Conservation (phyloP, 2,888 invertebrate genomes). For the Drosophila paracracens region DNA sequence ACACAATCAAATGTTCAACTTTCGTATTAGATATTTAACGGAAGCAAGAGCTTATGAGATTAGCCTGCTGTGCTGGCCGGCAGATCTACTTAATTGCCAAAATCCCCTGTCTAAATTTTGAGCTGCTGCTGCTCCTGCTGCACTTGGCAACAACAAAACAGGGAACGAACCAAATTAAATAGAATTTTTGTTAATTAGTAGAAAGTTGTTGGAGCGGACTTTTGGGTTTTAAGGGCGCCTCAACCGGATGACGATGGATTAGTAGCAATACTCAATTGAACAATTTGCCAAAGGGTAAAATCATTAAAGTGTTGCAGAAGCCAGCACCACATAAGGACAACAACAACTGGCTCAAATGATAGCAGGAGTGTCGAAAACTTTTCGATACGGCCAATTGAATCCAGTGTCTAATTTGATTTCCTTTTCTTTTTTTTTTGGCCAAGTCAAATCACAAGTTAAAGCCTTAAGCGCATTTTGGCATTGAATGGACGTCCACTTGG, state of each 20-base stretch:
- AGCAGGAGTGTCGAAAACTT: conserved; percentile 28
- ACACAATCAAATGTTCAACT: conserved; percentile 29
- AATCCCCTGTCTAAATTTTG: conserved; percentile 26
- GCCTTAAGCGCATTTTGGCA: conserved; percentile 56
- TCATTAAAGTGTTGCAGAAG: conserved; percentile 12
- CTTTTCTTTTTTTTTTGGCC: not conserved
- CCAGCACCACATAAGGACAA: not conserved
- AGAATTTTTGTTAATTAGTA: conserved; percentile 63
- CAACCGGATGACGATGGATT: conserved; percentile 59
- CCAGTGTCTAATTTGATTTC: conserved; percentile 8
- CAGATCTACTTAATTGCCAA: conserved; percentile 40
- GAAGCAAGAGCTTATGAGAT: conserved; percentile 40
- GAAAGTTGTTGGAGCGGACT: conserved; percentile 30
- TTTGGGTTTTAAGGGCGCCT: conserved; percentile 27
- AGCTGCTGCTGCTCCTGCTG: conserved; percentile 19
- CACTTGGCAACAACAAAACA: conserved; percentile 17
- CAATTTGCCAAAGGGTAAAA: conserved; percentile 18
- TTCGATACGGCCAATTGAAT: conserved; percentile 19
- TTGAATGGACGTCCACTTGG: conserved; percentile 61
- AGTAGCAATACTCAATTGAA: conserved; percentile 45
- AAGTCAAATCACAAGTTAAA: conserved; percentile 55
- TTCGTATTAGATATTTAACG: conserved; percentile 36
- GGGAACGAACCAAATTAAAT: not conserved
- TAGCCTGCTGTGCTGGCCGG: conserved; percentile 39
- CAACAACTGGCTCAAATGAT: conserved; percentile 21